These are phyloP conservation scores for Ypsolopha scabrella DNA, from an alignment of 2,888 invertebrate genomes.

Conservation along the genomic window DNA sequence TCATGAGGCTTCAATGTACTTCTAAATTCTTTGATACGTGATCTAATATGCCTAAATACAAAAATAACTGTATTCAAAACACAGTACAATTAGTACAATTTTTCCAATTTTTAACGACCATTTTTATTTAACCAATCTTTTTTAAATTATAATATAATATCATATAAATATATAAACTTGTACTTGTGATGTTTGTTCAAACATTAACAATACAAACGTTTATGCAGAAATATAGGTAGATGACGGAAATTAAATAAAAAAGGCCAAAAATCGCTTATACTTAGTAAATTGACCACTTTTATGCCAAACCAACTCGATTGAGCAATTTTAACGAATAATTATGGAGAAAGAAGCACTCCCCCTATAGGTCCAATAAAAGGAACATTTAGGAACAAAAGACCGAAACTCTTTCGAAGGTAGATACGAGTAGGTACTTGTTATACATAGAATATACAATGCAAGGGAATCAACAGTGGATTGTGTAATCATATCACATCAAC, in stretches of 20 bases:
- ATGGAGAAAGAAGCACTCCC: constrained; percentile 43
- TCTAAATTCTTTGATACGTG: neutral
- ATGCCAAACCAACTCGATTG: constrained; percentile 46
- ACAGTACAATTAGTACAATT: neutral
- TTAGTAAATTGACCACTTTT: constrained; percentile 11
- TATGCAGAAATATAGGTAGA: neutral
- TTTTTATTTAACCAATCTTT: too few species aligned
- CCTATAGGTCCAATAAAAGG: constrained; percentile 30
- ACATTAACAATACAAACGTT: neutral
- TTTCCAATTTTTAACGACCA: constrained; percentile 21
- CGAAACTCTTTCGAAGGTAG: constrained; percentile 36
- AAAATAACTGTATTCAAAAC: neutral
- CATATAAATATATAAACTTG: too few species aligned
- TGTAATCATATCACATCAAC: constrained; percentile 46
- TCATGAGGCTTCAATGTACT: neutral
- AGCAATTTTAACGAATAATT: constrained; percentile 41
- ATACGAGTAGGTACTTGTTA: constrained; percentile 15
- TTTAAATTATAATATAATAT: neutral
- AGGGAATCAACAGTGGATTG: constrained; percentile 11
- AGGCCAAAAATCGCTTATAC: neutral
- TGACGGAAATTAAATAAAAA: neutral
- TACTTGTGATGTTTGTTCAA: neutral
- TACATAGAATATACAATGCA: constrained; percentile 26
- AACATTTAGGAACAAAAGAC: constrained; percentile 60
- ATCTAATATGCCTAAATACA: neutral